Percentiles rank a stretch among this genome's conserved stretches.
Conservation (phyloP, 2,797 vertebrate genomes). For the Acipenser oxyrinchus region DNA sequence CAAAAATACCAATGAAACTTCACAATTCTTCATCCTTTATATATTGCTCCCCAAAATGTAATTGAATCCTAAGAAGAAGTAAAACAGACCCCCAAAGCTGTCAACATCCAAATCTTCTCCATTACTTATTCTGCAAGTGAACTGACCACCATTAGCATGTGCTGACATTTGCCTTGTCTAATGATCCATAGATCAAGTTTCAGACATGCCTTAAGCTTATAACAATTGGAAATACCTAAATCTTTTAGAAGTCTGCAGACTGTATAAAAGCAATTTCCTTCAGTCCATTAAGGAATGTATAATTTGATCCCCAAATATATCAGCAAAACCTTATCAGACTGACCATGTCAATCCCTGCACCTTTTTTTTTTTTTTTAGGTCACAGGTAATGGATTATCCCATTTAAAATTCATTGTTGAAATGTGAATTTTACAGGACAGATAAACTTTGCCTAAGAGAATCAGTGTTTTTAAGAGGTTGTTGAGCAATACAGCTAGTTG, state of each 20-base stretch:
- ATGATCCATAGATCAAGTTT: constrained; percentile 12
- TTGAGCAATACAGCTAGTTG: too few species aligned
- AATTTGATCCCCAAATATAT: too few species aligned
- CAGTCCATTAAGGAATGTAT: constrained; percentile 19
- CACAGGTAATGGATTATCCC: constrained; percentile 44
- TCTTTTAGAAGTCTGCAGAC: constrained; percentile 42
- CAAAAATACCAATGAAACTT: too few species aligned
- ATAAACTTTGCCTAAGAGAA: constrained; percentile 28
- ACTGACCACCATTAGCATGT: constrained; percentile 11
- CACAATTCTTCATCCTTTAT: too few species aligned
- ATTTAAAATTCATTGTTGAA: constrained; percentile 33
- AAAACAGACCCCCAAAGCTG: constrained; percentile 7
- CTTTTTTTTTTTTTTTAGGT: constrained; percentile 25
- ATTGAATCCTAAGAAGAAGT: constrained; percentile 1
- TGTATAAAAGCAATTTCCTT: constrained; percentile 52
- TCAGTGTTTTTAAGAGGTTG: too few species aligned
- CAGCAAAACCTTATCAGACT: too few species aligned
- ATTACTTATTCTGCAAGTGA: constrained; percentile 2
- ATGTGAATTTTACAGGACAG: constrained; percentile 41
- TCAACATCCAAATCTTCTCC: constrained; percentile 9
- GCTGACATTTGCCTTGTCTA: constrained; percentile 23
- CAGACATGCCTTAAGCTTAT: constrained; percentile 14
- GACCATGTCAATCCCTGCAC: constrained; percentile 3
- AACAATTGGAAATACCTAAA: constrained; percentile 19
- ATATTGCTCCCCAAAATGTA: background rate